Percentiles rank a stretch among this genome's conserved stretches.
These are phyloP conservation scores for Leptestheria dahalacensis DNA, from an alignment of 1,140 invertebrate species.

Conservation along the genomic window DNA sequence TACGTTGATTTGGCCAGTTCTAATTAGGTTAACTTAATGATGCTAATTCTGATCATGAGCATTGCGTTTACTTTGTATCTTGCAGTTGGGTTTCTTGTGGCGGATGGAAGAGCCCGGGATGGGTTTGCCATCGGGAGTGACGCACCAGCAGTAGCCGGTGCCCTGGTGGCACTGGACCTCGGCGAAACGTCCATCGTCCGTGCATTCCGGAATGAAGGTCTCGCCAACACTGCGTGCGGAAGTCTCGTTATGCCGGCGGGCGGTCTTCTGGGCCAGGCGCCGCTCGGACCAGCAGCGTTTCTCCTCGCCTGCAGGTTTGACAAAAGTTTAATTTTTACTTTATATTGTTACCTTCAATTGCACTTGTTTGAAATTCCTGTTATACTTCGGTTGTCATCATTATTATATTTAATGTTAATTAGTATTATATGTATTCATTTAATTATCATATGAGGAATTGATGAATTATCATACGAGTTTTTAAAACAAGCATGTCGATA, in stretches of 20 bases:
- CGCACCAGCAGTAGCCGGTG: slow-evolving; percentile 69
- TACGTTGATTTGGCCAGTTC: background rate
- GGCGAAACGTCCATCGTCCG: slow-evolving; percentile 61
- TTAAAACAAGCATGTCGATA: too few species aligned
- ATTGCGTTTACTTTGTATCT: slow-evolving; percentile 19
- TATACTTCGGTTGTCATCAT: background rate
- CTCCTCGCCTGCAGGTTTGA: slow-evolving; percentile 15
- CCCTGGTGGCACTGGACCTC: slow-evolving; percentile 64
- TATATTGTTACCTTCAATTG: background rate
- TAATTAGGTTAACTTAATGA: background rate
- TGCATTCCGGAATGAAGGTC: slow-evolving; percentile 45
- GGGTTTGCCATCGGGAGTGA: slow-evolving; percentile 53
- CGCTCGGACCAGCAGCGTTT: slow-evolving; percentile 35
- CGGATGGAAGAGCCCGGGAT: slow-evolving; percentile 28
- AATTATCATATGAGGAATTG: too few species aligned
- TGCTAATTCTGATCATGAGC: background rate
- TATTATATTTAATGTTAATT: background rate
- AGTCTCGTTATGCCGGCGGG: slow-evolving; percentile 14
- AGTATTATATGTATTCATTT: too few species aligned
- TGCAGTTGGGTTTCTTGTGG: slow-evolving; percentile 26
- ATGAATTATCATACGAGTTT: too few species aligned
- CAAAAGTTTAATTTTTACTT: slow-evolving; percentile 3
- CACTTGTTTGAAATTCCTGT: background rate
- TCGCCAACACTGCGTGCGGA: slow-evolving; percentile 3
- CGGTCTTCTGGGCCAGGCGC: slow-evolving; percentile 13